Base-by-base conservation (phyloP, 2,888 invertebrate species). In the Seira sanloemensis region DNA sequence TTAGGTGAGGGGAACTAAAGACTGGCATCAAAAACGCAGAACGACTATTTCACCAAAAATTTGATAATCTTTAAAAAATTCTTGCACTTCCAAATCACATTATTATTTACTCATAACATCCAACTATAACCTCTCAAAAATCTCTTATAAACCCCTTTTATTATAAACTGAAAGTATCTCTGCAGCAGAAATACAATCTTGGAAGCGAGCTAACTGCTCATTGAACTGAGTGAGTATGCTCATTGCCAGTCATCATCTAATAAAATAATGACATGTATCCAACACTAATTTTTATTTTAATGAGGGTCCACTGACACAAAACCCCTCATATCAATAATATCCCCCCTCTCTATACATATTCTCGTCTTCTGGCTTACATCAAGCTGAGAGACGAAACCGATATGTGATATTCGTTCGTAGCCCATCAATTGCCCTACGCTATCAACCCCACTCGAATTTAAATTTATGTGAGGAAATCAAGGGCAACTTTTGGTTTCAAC, bases 251-350 rank as follows among this genome's bases (percentile, higher is more conserved):
- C 77, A 68, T 76, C 67, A 54, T 68, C 62, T 62, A 62, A 62
- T 62, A 62, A 62, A 68, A 77, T 77, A 69, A 80, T 58, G 80
- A 75, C 71, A 74, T 75, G 81, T 68, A 71, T 1, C 69, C 19
- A 69, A 25, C 71, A 81, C 71, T 81, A 81, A 76, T 77, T 67
- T 54, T 82, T 65, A 82, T 73, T 82, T 77, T 82, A 77, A 82
- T 82, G 82, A 77, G 77, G 82, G 58, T 62, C 62, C 21, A 21
- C n/a, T 16, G 2, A 50, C 50, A 12, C n/a, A 50, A n/a, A 62
- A 62, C 62, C 62, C 62, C 37, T 18, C 66, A 58, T 82, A 82
- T 82, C 82, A 82, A 73, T n/a, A n/a, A n/a, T 82, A 72, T 82
- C 66, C 62, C 62, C 58, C 12, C 37, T 37, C 37, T 7, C 12